phyloP scores from a whole-genome alignment of 1,140 invertebrate species.

The Sinella curviseta region DNA sequence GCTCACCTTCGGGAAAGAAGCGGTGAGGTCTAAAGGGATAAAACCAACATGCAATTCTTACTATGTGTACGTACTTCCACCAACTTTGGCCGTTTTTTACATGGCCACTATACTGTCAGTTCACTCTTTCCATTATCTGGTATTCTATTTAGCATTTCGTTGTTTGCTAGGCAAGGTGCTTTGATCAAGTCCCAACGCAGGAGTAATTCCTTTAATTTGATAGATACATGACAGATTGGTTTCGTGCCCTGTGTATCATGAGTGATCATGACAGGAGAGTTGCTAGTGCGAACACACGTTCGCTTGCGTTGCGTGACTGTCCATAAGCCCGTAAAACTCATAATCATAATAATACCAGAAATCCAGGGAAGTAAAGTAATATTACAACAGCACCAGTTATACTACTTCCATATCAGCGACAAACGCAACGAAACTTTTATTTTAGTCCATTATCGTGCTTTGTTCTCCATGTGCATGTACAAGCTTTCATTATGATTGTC shows the following conservation, averaged over 20 bases:
- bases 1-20: neutral
- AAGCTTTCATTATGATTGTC: neutral
- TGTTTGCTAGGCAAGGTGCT: neutral
- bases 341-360: neutral
- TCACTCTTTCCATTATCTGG: no score
- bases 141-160: neutral
- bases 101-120: no score
- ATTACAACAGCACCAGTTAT: no score
- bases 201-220: slow-evolving; percentile 25
- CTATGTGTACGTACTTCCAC: no score
- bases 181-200: no score
- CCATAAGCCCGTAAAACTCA: slow-evolving; percentile 3
- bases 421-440: no score
- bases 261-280: slow-evolving; percentile 33
- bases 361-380: no score
- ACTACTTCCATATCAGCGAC: no score
- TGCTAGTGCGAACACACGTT: slow-evolving; percentile 1
- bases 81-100: neutral
- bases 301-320: slow-evolving; percentile 31
- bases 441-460: no score
- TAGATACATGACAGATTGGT: slow-evolving; percentile 34
- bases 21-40: neutral
- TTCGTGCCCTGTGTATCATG: slow-evolving; percentile 27
- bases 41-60: neutral
- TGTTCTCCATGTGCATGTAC: neutral